Percentiles rank a stretch among this genome's conserved stretches.
Conservation (phyloP, 2,888 invertebrate genomes). For the Ptychoptera contaminata region DNA sequence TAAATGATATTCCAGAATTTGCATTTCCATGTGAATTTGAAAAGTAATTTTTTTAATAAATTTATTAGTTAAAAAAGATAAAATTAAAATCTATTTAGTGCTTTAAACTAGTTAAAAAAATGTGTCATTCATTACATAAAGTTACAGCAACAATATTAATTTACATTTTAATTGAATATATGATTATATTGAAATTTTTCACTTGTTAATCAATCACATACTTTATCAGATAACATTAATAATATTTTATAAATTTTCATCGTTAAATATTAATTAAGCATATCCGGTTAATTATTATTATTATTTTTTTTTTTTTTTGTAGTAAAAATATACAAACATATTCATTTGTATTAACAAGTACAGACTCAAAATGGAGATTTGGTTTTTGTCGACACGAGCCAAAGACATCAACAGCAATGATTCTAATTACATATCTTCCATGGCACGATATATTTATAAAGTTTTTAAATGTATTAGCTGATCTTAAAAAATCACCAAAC, state of each 20-base stretch:
- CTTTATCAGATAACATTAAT: neutral
- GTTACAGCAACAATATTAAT: too few species aligned
- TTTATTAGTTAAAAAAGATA: neutral
- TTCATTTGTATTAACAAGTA: conserved; percentile 90
- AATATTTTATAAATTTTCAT: neutral
- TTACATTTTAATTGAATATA: too few species aligned
- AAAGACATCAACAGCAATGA: conserved; percentile 68
- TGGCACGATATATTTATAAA: conserved; percentile 89
- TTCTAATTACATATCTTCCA: conserved; percentile 76
- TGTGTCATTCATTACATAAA: too few species aligned
- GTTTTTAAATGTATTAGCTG: conserved; percentile 23
- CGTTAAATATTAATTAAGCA: neutral
- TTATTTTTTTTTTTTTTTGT: conserved; percentile 25
- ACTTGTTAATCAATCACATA: neutral
- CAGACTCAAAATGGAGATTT: conserved; percentile 92
- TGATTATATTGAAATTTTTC: neutral
- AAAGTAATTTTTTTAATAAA: conserved; percentile 39
- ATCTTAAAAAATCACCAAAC: conserved; percentile 21
- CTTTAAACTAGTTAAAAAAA: too few species aligned
- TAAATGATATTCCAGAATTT: conserved; percentile 79
- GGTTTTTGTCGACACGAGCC: conserved; percentile 95
- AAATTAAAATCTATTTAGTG: too few species aligned
- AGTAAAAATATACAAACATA: conserved; percentile 83
- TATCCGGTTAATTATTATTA: neutral
- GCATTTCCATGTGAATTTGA: conserved; percentile 73